Conservation (phyloP, 2,797 vertebrate species). For the Arnoldichthys spilopterus region DNA sequence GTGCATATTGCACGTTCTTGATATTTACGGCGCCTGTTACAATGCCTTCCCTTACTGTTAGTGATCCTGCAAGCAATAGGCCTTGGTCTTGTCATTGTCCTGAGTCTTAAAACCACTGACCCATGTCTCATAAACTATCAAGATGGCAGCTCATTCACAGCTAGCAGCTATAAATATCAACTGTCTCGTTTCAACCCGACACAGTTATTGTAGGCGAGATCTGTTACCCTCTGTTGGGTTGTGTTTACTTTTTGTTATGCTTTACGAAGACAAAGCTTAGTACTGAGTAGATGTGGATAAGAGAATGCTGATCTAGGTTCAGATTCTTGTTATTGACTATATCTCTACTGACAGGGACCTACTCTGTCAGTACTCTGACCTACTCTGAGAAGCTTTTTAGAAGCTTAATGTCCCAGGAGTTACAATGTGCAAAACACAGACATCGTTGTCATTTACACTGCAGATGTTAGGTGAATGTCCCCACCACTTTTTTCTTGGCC, state of each 20-base stretch:
- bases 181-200: neutral
- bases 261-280: neutral
- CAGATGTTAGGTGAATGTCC: too few relatives aligned
- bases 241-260: neutral
- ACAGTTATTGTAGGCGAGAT: neutral
- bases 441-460: too few relatives aligned
- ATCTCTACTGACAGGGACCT: too few relatives aligned
- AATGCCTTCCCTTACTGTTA: neutral
- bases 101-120: neutral
- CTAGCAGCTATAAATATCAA: constrained; percentile 5
- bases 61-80: neutral
- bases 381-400: too few relatives aligned
- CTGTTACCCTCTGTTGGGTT: neutral
- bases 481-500: too few relatives aligned
- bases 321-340: too few relatives aligned
- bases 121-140: neutral
- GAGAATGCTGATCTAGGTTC: too few relatives aligned
- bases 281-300: too few relatives aligned
- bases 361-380: too few relatives aligned
- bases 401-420: too few relatives aligned
- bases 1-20: too few relatives aligned
- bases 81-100: neutral
- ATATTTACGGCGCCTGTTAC: neutral
- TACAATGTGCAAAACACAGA: too few relatives aligned
- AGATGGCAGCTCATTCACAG: constrained; percentile 5